Percentiles rank a stretch among this genome's conserved stretches.
These are phyloP conservation scores for Akabosia matsudoensis DNA, from an alignment of 1,140 invertebrate genomes.

Conservation along the genomic window DNA sequence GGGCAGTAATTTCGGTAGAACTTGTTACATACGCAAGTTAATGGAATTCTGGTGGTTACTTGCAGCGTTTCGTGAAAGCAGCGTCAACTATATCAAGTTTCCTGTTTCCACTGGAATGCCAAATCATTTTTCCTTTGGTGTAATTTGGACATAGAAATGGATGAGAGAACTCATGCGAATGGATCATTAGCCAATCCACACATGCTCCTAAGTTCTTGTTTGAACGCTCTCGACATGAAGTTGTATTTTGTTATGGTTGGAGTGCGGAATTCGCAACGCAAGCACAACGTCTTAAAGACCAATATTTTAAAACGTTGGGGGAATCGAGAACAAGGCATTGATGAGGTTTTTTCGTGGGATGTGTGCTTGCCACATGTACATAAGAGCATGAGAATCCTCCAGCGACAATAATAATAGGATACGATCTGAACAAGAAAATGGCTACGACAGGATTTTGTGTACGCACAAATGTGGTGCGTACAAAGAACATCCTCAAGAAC, in stretches of 20 bases:
- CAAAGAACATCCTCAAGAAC: neutral
- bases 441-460: neutral
- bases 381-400: neutral
- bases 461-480: too few species aligned
- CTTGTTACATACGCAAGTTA: too few species aligned
- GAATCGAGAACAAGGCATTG: neutral
- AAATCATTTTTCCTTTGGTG: too few species aligned
- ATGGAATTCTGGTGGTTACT: too few species aligned
- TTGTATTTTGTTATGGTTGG: neutral
- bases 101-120: too few species aligned
- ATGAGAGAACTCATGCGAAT: conserved; percentile 31
- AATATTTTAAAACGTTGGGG: neutral
- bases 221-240: neutral
- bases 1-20: too few species aligned
- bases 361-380: neutral
- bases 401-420: neutral
- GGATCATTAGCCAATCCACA: conserved; percentile 28
- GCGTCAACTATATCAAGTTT: too few species aligned
- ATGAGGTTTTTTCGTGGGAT: neutral
- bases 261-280: neutral
- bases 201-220: neutral
- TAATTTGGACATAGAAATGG: conserved; percentile 36
- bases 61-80: too few species aligned
- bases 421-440: neutral
- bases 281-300: neutral